Conservation (phyloP, 1,140 invertebrate genomes). For the Phymorhynchus buccinoides region DNA sequence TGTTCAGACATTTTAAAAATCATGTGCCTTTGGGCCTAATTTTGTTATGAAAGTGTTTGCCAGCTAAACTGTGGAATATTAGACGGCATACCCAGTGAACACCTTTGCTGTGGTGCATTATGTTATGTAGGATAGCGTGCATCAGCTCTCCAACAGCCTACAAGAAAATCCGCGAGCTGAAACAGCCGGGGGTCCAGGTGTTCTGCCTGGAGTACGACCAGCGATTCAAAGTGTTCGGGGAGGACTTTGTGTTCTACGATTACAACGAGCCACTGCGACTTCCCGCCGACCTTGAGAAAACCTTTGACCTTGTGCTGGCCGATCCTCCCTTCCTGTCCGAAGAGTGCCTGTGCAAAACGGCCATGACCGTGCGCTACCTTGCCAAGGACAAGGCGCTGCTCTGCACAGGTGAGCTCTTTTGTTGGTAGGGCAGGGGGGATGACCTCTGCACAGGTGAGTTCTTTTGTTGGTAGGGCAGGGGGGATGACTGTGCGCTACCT, state of each 20-base stretch:
- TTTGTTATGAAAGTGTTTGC: background rate
- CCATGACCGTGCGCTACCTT: conserved; percentile 84
- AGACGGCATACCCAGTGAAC: background rate
- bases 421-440: background rate
- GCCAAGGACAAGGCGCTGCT: conserved; percentile 87
- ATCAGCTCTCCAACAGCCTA: conserved; percentile 93
- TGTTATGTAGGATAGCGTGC: conserved; percentile 80
- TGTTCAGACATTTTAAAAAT: no score
- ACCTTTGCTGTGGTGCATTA: background rate
- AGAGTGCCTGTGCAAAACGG: conserved; percentile 91
- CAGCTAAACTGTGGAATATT: no score
- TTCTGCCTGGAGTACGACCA: conserved; percentile 80
- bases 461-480: background rate
- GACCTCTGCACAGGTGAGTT: conserved; percentile 87
- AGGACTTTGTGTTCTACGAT: conserved; percentile 91
- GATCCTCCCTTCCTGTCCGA: conserved; percentile 96
- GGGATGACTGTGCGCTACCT: conserved; percentile 83
- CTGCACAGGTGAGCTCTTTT: conserved; percentile 85
- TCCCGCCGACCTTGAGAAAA: conserved; percentile 76
- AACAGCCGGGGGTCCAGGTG: conserved; percentile 56
- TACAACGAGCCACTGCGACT: conserved; percentile 87
- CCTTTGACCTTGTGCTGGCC: conserved; percentile 89
- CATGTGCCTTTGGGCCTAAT: no score
- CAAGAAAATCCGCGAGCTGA: conserved; percentile 73
- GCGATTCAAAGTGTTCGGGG: conserved; percentile 84